phyloP scores from a whole-genome alignment of 2,888 invertebrate genomes.

The Isoperla grammatica region DNA sequence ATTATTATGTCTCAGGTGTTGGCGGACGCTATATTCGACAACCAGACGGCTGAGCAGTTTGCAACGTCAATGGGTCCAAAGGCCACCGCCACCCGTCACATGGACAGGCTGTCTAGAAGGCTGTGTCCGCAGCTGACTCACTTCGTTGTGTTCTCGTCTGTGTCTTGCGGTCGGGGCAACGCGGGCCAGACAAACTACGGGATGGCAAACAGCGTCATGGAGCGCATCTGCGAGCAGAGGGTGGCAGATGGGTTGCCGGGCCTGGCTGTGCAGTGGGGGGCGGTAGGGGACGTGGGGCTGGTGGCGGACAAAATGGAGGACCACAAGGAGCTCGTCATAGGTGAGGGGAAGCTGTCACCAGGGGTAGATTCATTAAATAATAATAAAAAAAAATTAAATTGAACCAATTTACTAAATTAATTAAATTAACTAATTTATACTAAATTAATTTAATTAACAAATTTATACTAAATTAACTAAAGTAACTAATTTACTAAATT shows the following conservation, averaged over 20 bases:
- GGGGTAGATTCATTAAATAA: too few species aligned
- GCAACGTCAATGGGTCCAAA: conserved; percentile 67
- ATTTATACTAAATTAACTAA: too few species aligned
- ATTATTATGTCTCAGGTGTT: conserved; percentile 44
- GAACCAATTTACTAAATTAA: too few species aligned
- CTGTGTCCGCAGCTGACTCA: conserved; percentile 53
- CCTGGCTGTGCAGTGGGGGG: conserved; percentile 89
- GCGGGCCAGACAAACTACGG: conserved; percentile 89
- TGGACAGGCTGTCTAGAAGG: conserved; percentile 62
- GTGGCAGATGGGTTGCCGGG: conserved; percentile 64
- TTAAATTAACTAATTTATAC: too few species aligned
- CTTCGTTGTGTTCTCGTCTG: conserved; percentile 89
- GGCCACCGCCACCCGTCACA: conserved; percentile 68
- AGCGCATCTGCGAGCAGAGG: conserved; percentile 75
- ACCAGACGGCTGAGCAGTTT: conserved; percentile 67
- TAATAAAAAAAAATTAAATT: background rate
- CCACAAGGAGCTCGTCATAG: conserved; percentile 60
- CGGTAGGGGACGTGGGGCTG: conserved; percentile 77
- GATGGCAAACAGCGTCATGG: conserved; percentile 85
- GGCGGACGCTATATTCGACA: conserved; percentile 68
- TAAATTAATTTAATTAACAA: too few species aligned
- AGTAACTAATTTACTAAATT: too few species aligned
- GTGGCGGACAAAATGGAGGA: conserved; percentile 56
- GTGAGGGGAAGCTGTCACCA: too few species aligned
- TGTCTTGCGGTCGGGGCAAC: conserved; percentile 87